These are phyloP conservation scores for Artemisiospiza belli DNA, from an alignment of 2,113 vertebrate species.

Conservation along the genomic window DNA sequence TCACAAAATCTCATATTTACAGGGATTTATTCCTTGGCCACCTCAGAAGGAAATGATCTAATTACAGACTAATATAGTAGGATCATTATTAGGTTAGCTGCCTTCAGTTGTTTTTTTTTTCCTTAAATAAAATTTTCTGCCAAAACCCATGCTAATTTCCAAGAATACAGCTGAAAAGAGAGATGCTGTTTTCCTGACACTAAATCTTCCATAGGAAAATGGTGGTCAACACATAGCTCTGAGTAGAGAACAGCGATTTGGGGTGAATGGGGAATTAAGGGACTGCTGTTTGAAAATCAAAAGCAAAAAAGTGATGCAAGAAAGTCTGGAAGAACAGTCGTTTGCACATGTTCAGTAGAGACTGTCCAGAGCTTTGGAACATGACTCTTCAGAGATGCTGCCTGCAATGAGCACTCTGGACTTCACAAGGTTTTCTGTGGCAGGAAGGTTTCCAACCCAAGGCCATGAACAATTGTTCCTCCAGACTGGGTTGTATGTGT, in stretches of 20 bases:
- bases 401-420: background rate
- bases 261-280: background rate
- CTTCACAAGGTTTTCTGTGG: background rate
- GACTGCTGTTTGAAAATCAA: background rate
- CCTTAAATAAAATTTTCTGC: background rate
- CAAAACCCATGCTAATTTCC: background rate
- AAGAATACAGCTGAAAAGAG: background rate
- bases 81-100: constrained; percentile 6
- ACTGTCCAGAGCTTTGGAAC: background rate
- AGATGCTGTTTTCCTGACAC: background rate
- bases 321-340: background rate
- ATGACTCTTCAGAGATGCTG: background rate
- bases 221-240: background rate
- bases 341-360: background rate
- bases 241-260: background rate
- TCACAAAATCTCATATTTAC: background rate
- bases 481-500: background rate
- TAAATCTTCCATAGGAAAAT: background rate
- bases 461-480: background rate
- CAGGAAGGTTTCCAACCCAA: background rate
- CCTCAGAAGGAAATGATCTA: constrained; percentile 22
- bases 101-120: background rate
- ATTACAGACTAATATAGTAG: constrained; percentile 26
- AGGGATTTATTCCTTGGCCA: constrained; percentile 1
- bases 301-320: background rate